Conservation (phyloP, 2,888 invertebrate species). For the Tenthredo notha region DNA sequence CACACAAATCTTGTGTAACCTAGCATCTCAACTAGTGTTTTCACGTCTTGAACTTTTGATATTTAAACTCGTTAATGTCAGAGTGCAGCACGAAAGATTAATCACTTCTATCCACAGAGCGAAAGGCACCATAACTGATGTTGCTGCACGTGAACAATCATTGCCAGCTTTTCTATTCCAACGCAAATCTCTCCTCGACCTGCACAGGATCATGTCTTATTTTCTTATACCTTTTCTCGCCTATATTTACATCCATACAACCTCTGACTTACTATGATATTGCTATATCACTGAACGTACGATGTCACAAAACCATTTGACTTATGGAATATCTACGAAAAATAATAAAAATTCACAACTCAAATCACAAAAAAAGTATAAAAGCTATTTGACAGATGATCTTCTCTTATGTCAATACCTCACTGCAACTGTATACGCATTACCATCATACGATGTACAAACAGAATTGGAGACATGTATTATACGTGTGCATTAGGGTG, state of each 20-base stretch:
- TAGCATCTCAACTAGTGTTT: not conserved
- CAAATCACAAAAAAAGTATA: not conserved
- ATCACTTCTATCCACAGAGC: slow-evolving; percentile 38
- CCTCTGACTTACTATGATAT: not conserved
- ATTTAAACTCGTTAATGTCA: slow-evolving; percentile 21
- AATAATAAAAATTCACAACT: not conserved
- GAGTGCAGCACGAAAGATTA: slow-evolving; percentile 28
- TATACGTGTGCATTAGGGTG: not conserved
- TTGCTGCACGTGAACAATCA: not conserved
- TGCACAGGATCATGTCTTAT: slow-evolving; percentile 3
- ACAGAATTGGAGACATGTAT: not conserved
- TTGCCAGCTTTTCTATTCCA: slow-evolving; percentile 3
- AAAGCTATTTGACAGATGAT: not conserved
- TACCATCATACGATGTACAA: not conserved
- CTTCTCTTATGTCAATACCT: not conserved
- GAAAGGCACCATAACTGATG: slow-evolving; percentile 10
- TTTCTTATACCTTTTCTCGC: slow-evolving; percentile 18
- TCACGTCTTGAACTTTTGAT: slow-evolving; percentile 31
- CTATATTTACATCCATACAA: too few relatives aligned
- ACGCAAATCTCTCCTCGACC: slow-evolving; percentile 27
- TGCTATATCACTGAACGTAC: not conserved
- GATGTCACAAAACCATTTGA: not conserved
- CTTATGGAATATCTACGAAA: not conserved
- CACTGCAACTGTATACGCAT: not conserved
- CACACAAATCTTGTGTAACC: not conserved